Evolutionary conservation across 1,140 invertebrate genomes (phyloP).

Genomic region (Apis mellifera): DNA sequence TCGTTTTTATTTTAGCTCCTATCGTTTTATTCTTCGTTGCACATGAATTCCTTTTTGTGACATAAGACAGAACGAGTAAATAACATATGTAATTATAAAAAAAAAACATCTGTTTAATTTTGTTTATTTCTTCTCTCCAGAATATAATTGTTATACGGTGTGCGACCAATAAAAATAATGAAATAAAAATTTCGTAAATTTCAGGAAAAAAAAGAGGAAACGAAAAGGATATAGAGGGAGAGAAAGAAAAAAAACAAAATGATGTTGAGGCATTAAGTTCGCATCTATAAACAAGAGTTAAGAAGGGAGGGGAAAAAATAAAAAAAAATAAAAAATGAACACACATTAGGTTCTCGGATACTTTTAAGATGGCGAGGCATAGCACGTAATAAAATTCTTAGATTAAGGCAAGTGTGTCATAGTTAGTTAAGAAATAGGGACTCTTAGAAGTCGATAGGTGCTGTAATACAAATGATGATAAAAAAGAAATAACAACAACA

Average conservation of each 20-base stretch:
- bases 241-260: slow-evolving; percentile 41
- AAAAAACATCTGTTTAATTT: slow-evolving; percentile 50
- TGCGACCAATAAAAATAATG: slow-evolving; percentile 43
- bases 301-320: slow-evolving; percentile 21
- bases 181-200: slow-evolving; percentile 8
- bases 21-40: slow-evolving; percentile 4
- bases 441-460: slow-evolving; percentile 75
- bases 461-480: slow-evolving; percentile 69
- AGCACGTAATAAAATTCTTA: slow-evolving; percentile 66
- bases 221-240: slow-evolving; percentile 29
- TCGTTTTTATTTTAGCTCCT: slow-evolving; percentile 50
- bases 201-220: slow-evolving; percentile 29
- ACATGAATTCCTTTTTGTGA: slow-evolving; percentile 43
- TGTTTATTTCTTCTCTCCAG: slow-evolving; percentile 57
- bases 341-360: slow-evolving; percentile 53
- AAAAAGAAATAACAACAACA: slow-evolving; percentile 40
- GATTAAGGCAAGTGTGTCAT: slow-evolving; percentile 74
- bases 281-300: slow-evolving; percentile 1
- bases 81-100: slow-evolving; percentile 49
- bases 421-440: slow-evolving; percentile 72
- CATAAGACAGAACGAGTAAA: slow-evolving; percentile 39
- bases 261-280: slow-evolving; percentile 32
- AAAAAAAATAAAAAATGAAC: slow-evolving; percentile 39
- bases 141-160: slow-evolving; percentile 48
- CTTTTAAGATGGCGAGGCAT: slow-evolving; percentile 67